Conservation (phyloP, 2,888 invertebrate species). For the Mamestra brassicae region DNA sequence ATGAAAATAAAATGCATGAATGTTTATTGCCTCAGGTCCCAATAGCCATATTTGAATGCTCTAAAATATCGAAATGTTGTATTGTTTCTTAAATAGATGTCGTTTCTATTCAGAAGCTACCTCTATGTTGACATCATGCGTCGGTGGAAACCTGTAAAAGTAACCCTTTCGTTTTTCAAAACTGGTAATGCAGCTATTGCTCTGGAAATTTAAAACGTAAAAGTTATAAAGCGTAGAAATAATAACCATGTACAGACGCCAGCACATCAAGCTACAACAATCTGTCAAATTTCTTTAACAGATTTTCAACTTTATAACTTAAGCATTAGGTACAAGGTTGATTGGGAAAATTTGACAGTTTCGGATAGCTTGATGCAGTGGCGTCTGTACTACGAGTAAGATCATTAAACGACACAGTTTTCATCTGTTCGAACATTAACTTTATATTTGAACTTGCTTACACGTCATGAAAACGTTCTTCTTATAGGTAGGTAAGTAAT, state of each 20-base stretch:
- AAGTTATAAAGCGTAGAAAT: slow-evolving; percentile 5
- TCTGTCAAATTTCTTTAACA: too few species aligned
- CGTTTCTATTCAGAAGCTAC: slow-evolving; percentile 14
- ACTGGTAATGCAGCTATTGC: too few species aligned
- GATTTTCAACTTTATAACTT: too few species aligned
- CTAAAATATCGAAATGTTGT: slow-evolving; percentile 13
- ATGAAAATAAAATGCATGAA: slow-evolving; percentile 9
- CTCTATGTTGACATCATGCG: not conserved
- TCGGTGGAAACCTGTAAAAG: not conserved
- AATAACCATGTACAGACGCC: not conserved
- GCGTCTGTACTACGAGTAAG: not conserved
- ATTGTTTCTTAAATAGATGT: slow-evolving; percentile 4
- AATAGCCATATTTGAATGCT: slow-evolving; percentile 1
- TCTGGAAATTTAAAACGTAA: slow-evolving; percentile 22
- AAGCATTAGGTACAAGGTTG: too few species aligned
- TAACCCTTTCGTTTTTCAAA: slow-evolving; percentile 4
- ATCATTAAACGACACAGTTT: slow-evolving; percentile 1
- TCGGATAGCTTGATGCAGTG: too few species aligned
- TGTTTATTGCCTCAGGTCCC: not conserved
- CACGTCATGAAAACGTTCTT: slow-evolving; percentile 33
- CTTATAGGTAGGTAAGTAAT: slow-evolving; percentile 31
- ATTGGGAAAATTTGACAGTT: too few species aligned
- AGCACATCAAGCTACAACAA: too few species aligned
- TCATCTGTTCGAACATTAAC: not conserved
- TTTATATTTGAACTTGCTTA: not conserved